A percentile compares a stretch with the other conserved stretches of the same genome.
phyloP scores from a whole-genome alignment of 2,888 invertebrate genomes.

The Ernsta delagoae region DNA sequence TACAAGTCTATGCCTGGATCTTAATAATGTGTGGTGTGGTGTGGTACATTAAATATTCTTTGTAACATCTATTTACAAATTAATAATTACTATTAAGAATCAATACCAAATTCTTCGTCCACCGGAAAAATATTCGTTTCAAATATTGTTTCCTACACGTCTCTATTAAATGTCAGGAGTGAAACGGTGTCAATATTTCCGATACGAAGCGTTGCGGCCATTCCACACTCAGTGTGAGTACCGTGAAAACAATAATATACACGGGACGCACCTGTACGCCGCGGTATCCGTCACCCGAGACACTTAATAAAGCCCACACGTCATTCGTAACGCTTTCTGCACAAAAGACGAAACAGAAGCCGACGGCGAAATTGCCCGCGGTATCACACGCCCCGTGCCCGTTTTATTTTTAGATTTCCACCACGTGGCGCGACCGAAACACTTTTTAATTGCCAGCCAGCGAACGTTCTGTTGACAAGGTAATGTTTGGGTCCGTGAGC shows the following conservation, averaged over 20 bases:
- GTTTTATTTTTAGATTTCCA: constrained; percentile 38
- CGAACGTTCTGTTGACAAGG: constrained; percentile 28
- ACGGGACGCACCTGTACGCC: constrained; percentile 54
- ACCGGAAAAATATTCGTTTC: too few relatives aligned
- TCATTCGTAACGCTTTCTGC: constrained; percentile 52
- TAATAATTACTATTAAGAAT: too few relatives aligned
- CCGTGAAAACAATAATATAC: constrained; percentile 12
- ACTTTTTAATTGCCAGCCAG: constrained; percentile 29
- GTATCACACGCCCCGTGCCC: constrained; percentile 19
- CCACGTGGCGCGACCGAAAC: constrained; percentile 30
- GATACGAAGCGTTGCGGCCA: not conserved
- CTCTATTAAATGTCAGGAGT: not conserved
- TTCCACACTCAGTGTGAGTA: not conserved
- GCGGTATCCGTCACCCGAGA: constrained; percentile 73
- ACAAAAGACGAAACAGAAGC: constrained; percentile 47
- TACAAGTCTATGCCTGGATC: too few relatives aligned
- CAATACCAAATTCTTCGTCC: too few relatives aligned
- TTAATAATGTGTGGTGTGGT: too few relatives aligned
- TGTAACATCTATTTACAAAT: too few relatives aligned
- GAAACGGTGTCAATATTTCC: not conserved
- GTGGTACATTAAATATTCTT: too few relatives aligned
- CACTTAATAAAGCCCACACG: constrained; percentile 73
- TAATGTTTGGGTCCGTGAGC: constrained; percentile 26
- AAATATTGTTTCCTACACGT: too few relatives aligned
- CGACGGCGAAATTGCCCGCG: constrained; percentile 46